Percentiles rank a stretch among this genome's conserved stretches.
Conservation (phyloP, 2,888 invertebrate genomes). For the Marronus borbonicus region DNA sequence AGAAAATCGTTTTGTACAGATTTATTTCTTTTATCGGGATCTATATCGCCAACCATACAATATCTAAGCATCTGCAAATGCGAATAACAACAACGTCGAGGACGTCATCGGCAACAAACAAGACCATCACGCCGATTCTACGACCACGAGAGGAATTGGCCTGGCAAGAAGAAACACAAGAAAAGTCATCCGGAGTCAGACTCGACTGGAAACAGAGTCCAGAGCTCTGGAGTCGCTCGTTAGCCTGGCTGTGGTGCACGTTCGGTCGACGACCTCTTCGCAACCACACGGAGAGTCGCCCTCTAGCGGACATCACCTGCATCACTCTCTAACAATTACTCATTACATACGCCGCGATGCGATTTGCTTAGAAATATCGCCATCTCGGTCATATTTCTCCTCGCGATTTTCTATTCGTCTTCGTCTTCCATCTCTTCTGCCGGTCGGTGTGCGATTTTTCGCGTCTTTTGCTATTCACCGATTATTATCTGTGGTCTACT, state of each 20-base stretch:
- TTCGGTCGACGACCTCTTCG: slow-evolving; percentile 56
- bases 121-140: slow-evolving; percentile 5
- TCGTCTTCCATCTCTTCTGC: slow-evolving; percentile 6
- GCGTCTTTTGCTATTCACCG: slow-evolving; percentile 16
- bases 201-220: slow-evolving; percentile 24
- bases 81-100: slow-evolving; percentile 14
- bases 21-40: neutral
- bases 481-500: slow-evolving; percentile 44
- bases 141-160: slow-evolving; percentile 24
- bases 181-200: slow-evolving; percentile 50
- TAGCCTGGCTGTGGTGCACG: slow-evolving; percentile 46
- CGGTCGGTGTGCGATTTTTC: slow-evolving; percentile 30
- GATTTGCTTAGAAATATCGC: slow-evolving; percentile 49
- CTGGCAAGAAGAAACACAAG: slow-evolving; percentile 16
- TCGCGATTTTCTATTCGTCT: slow-evolving; percentile 21
- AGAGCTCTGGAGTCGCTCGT: slow-evolving; percentile 26
- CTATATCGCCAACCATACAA: neutral
- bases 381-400: slow-evolving; percentile 31
- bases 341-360: slow-evolving; percentile 53
- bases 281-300: slow-evolving; percentile 47
- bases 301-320: slow-evolving; percentile 58
- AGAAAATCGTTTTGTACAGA: neutral
- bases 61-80: neutral
- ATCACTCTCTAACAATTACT: slow-evolving; percentile 56
- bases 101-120: slow-evolving; percentile 18